These are phyloP conservation scores for Holcopasites calliopsidis DNA, from an alignment of 1,140 invertebrate species.

Conservation along the genomic window DNA sequence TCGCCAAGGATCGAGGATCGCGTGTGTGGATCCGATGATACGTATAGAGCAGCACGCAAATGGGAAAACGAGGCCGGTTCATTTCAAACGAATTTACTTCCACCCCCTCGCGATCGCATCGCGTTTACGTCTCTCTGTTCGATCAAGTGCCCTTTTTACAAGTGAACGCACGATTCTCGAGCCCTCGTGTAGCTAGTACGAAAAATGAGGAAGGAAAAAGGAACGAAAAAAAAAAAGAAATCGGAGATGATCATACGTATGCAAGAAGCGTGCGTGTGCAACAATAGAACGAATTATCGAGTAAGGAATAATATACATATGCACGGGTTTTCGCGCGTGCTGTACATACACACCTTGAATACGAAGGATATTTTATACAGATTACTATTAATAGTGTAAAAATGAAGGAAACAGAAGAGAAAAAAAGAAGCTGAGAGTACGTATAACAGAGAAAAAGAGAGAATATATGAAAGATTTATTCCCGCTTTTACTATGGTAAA, in stretches of 20 bases:
- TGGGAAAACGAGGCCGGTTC: slow-evolving; percentile 22
- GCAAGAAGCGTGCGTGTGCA: slow-evolving; percentile 27
- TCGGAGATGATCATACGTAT: slow-evolving; percentile 9
- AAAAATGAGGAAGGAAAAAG: background rate
- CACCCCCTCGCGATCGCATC: slow-evolving; percentile 12
- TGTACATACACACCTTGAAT: slow-evolving; percentile 56
- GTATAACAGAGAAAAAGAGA: background rate
- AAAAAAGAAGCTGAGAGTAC: background rate
- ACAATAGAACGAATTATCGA: slow-evolving; percentile 25
- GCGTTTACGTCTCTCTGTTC: slow-evolving; percentile 69
- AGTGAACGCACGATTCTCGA: slow-evolving; percentile 60
- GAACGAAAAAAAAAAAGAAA: background rate
- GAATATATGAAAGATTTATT: slow-evolving; percentile 12
- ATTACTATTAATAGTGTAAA: slow-evolving; percentile 68
- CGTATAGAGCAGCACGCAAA: background rate
- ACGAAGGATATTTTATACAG: slow-evolving; percentile 77
- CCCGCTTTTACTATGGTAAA: slow-evolving; percentile 50
- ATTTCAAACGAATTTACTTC: slow-evolving; percentile 41
- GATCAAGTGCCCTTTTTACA: slow-evolving; percentile 78
- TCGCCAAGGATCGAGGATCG: background rate
- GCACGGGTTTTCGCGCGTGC: slow-evolving; percentile 46
- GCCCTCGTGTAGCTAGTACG: slow-evolving; percentile 40
- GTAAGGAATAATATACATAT: slow-evolving; percentile 54
- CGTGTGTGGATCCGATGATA: background rate
- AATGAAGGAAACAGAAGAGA: background rate